These are phyloP conservation scores for cat (Felis catus) DNA, from an alignment of 2,113 vertebrate species.

Conservation along the genomic window F.catus_Fca126_mat1.0 CM031428.1:12001501-12002000, in stretches of 20 bases:
- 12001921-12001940: constrained; percentile 14
- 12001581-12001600: constrained; percentile 87
- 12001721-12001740: not conserved
- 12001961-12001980: constrained; percentile 22
- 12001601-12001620: not conserved
- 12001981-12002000: not conserved
- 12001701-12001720: not conserved
- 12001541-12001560: constrained; percentile 92
- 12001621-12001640: not conserved
- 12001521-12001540: constrained; percentile 94
- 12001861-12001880: not conserved
- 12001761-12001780: not conserved
- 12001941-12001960: not conserved
- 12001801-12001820: not conserved
- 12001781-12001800: not conserved
- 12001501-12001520: constrained; percentile 86
- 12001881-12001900: not conserved
- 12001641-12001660: not conserved
- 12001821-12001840: not conserved
- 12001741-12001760: not conserved
- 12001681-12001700: not conserved
- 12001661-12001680: not conserved
- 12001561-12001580: constrained; percentile 95
- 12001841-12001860: not conserved
- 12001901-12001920: not conserved